Evolutionary conservation across 2,113 vertebrate genomes (phyloP), one percentile per base, ranked within the genome.

Genomic region (Trachemys scripta): DNA sequence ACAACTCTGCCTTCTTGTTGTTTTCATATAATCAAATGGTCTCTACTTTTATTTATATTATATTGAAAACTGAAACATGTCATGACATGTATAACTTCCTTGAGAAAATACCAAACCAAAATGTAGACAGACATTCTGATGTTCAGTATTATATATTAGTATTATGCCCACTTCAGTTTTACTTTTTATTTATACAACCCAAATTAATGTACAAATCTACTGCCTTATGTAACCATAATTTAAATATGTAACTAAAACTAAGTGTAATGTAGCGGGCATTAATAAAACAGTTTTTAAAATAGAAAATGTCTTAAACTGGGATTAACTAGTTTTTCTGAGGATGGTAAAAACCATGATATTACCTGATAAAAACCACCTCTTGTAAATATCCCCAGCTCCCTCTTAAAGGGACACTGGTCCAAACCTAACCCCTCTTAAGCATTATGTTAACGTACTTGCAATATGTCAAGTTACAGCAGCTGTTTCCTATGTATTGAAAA

Each of bases 401-500:
- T 20, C 65, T 69, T 69, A 38, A 35, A 69, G 65, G 35, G 65
- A n/a, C 35, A 19, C 85, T 88, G 5, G 5, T 88, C 79, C 57
- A 85, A 78, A 93, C 47, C 53, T 95, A 1, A 1, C 92, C 91
- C 92, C 53, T 90, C 90, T 96, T 96, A 80, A 76, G 69, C 38
- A 11, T 76, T 90, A 87, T 85, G 38, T 78, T 95, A 86, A 95
- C 57, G 6, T 53, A 45, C 29, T 97, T 96, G 65, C 80, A 87
- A 86, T 90, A 69, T 94, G 80, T 89, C 72, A 51, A 3, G 59
- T 57, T 84, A 95, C 53, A 92, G 35, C 24, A 91, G 25, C 53
- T 93, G 38, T 88, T 88, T 86, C 92, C 76, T 88, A 96, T 79
- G 42, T 80, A 89, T 85, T 24, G 86, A 78, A 20, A 93, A 94